Conservation (phyloP, 2,113 vertebrate species). For the Rissa tridactyla region DNA sequence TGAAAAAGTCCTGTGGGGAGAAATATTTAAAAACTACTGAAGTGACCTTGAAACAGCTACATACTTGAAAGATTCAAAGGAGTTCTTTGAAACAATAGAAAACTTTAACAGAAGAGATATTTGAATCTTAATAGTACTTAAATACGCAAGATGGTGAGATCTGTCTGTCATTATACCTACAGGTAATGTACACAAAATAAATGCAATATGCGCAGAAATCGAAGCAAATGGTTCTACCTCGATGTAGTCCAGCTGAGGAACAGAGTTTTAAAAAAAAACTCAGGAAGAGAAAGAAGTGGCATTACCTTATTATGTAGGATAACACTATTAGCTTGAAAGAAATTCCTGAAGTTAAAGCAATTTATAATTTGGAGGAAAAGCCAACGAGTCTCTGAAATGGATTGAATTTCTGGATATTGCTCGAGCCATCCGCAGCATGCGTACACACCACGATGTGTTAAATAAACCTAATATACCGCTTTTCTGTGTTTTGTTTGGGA, state of each 20-base stretch:
- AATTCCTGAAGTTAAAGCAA: background rate
- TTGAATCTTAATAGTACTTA: background rate
- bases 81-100: constrained; percentile 27
- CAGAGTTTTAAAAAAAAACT: background rate
- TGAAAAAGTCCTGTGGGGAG: constrained; percentile 90
- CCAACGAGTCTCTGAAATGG: background rate
- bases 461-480: background rate
- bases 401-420: background rate
- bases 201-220: background rate
- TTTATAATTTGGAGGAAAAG: background rate
- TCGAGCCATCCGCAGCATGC: background rate
- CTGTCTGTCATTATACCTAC: background rate
- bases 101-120: background rate
- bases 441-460: background rate
- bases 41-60: constrained; percentile 46
- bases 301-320: background rate
- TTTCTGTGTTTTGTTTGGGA: background rate
- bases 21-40: constrained; percentile 64
- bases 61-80: constrained; percentile 29
- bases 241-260: background rate
- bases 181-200: background rate
- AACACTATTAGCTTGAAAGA: constrained; percentile 13
- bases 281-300: background rate
- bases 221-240: constrained; percentile 15
- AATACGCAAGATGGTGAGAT: background rate